Conservation (phyloP, 1,140 invertebrate genomes). For the Polypedilum pembai region DNA sequence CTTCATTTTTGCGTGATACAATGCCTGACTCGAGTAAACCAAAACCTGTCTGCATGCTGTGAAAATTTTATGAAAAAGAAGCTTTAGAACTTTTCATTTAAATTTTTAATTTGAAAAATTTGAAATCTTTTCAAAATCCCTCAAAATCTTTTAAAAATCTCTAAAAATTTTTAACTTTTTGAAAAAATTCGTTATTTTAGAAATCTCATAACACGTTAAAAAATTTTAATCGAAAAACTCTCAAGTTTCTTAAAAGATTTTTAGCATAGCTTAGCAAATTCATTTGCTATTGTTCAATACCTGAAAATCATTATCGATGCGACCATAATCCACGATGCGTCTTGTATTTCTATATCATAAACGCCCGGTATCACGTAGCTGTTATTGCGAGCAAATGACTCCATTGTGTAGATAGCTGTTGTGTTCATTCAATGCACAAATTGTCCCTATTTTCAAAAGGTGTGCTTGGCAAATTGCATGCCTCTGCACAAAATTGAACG, state of each 20-base stretch:
- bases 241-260: too few species aligned
- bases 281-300: neutral
- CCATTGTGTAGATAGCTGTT: constrained; percentile 1
- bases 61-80: neutral
- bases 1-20: constrained; percentile 88
- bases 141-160: too few species aligned
- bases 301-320: constrained; percentile 94
- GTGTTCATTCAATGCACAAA: neutral
- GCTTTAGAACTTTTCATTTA: neutral
- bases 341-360: constrained; percentile 59
- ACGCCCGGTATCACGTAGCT: constrained; percentile 45
- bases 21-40: constrained; percentile 87
- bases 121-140: neutral
- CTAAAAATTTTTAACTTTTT: too few species aligned
- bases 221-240: too few species aligned
- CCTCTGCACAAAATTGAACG: neutral
- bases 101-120: neutral
- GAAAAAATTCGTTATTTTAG: too few species aligned
- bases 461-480: neutral
- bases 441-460: neutral
- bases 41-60: constrained; percentile 87
- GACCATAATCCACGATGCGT: constrained; percentile 87
- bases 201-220: too few species aligned
- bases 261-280: too few species aligned
- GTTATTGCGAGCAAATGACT: constrained; percentile 35